These are phyloP conservation scores for Micromussa lordhowensis DNA, from an alignment of 92 coral and sea anemone species.

Conservation along the genomic window DNA sequence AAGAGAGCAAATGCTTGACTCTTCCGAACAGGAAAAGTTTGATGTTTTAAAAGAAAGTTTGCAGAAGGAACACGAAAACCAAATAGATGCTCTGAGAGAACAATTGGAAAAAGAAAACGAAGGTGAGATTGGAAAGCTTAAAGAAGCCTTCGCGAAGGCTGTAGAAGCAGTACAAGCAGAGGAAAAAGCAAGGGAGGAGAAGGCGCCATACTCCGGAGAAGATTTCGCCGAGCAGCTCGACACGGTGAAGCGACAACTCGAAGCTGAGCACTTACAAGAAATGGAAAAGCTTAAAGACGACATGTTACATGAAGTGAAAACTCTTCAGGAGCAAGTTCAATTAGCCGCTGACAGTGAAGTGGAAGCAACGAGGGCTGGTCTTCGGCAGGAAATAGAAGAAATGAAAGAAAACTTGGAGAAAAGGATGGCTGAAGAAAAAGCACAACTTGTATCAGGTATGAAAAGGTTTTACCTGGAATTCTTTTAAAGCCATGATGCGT, in stretches of 20 bases:
- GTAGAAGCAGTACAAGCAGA: slow-evolving; percentile 54
- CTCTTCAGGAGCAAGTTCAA: slow-evolving; percentile 77
- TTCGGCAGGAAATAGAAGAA: slow-evolving; percentile 70
- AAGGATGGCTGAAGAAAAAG: slow-evolving; percentile 32
- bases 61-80: slow-evolving; percentile 72
- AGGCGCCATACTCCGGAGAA: slow-evolving; percentile 5
- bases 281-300: slow-evolving; percentile 75
- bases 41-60: slow-evolving; percentile 72
- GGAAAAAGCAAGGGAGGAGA: slow-evolving; percentile 38
- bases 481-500: neutral
- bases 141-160: slow-evolving; percentile 70
- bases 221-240: slow-evolving; percentile 35
- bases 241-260: slow-evolving; percentile 55
- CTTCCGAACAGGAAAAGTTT: slow-evolving; percentile 78
- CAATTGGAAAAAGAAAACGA: slow-evolving; percentile 85
- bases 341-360: slow-evolving; percentile 82
- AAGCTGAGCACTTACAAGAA: slow-evolving; percentile 75
- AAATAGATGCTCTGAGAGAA: slow-evolving; percentile 73
- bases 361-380: slow-evolving; percentile 67
- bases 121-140: slow-evolving; percentile 70
- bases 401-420: slow-evolving; percentile 57
- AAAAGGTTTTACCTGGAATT: neutral
- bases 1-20: slow-evolving; percentile 68
- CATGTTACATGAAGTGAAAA: slow-evolving; percentile 74
- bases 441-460: slow-evolving; percentile 34